phyloP scores from a whole-genome alignment of 1,140 invertebrate species.

The Contarinia nasturtii region DNA sequence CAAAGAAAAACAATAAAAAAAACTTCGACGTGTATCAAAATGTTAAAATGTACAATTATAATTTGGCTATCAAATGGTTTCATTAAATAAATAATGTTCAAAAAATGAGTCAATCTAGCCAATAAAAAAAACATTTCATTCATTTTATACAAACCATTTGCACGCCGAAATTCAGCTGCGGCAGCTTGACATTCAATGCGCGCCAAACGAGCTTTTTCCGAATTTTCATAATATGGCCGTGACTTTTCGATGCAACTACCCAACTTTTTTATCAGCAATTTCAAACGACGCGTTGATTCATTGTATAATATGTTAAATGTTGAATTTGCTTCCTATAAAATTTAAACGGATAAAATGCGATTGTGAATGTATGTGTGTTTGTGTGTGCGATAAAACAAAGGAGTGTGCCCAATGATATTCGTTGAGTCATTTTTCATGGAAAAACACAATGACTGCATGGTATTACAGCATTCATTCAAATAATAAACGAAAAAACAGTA shows the following conservation, averaged over 20 bases:
- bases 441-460: too few species aligned
- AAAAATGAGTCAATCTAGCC: too few species aligned
- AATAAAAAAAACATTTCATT: neutral
- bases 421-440: neutral
- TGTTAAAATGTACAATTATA: too few species aligned
- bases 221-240: conserved; percentile 75
- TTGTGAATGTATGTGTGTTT: neutral
- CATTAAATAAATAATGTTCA: too few species aligned
- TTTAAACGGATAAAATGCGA: too few species aligned
- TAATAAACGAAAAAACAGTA: too few species aligned
- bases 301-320: conserved; percentile 66
- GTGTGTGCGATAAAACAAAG: neutral
- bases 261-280: conserved; percentile 63
- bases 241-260: conserved; percentile 77
- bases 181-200: conserved; percentile 73
- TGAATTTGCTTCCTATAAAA: conserved; percentile 54
- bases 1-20: too few species aligned
- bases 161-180: conserved; percentile 78
- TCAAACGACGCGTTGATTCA: conserved; percentile 68
- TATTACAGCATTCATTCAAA: too few species aligned
- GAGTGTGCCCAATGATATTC: neutral
- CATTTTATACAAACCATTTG: conserved; percentile 53
- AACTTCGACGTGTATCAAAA: too few species aligned
- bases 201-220: conserved; percentile 43
- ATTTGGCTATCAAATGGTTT: too few species aligned